Percentiles rank a stretch among this genome's conserved stretches.
Evolutionary conservation across 2,113 vertebrate genomes (phyloP).

Genomic region (Microtus ochrogaster): DNA sequence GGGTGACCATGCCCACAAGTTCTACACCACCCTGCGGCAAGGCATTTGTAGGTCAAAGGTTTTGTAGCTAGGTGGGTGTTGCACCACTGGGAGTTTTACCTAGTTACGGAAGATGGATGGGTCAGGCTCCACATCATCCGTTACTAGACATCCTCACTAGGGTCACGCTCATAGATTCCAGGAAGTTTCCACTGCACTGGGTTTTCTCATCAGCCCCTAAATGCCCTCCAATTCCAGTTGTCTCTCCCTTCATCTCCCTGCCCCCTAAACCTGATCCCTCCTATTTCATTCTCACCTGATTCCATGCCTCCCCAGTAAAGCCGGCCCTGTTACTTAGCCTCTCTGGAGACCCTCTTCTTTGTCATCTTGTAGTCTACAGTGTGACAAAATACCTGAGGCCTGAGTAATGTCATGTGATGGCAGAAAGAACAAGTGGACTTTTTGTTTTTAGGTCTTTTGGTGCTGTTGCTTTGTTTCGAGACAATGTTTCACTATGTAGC

Average conservation of each 20-base stretch:
- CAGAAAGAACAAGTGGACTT: background rate
- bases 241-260: background rate
- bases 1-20: background rate
- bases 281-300: background rate
- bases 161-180: background rate
- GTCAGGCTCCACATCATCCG: background rate
- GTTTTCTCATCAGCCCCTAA: background rate
- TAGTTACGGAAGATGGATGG: background rate
- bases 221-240: background rate
- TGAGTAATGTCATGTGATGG: background rate
- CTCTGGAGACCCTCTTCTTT: background rate
- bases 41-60: background rate
- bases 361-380: background rate
- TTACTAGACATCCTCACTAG: background rate
- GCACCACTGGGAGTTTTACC: background rate
- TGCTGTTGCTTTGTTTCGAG: background rate
- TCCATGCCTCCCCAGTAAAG: background rate
- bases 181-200: background rate
- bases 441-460: background rate
- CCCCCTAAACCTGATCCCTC: background rate
- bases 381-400: accelerated
- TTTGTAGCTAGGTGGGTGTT: background rate
- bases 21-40: background rate
- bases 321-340: background rate
- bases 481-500: background rate